phyloP scores from a whole-genome alignment of 2,797 vertebrate species.

The Otus scops region DNA sequence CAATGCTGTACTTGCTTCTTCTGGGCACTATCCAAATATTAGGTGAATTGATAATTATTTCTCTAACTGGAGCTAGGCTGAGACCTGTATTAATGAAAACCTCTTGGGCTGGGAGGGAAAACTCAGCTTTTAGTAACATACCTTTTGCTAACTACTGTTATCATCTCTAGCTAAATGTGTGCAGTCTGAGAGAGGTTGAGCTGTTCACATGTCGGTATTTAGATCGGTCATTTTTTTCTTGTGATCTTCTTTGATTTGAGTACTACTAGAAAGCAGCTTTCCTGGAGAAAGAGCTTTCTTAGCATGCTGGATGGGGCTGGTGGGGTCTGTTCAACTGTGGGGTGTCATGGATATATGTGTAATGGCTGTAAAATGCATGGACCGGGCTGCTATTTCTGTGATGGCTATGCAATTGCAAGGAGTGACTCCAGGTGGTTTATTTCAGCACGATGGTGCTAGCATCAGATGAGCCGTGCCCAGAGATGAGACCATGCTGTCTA shows the following conservation, averaged over 20 bases:
- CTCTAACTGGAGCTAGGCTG: background rate
- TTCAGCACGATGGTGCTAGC: background rate
- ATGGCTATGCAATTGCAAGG: constrained; percentile 42
- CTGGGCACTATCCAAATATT: background rate
- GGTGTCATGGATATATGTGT: constrained; percentile 24
- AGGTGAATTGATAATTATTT: background rate
- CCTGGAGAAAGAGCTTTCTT: constrained; percentile 16
- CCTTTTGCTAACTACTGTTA: background rate
- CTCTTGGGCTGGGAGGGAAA: background rate
- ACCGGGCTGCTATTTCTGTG: constrained; percentile 7
- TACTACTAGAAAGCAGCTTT: constrained; percentile 30
- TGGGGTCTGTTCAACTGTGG: constrained; percentile 10
- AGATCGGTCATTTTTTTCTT: constrained; percentile 23
- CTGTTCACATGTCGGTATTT: background rate
- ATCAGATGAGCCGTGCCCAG: background rate
- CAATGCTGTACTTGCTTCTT: background rate
- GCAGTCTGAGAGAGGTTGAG: background rate
- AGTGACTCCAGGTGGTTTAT: constrained; percentile 67
- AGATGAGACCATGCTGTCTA: background rate
- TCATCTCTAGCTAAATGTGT: background rate
- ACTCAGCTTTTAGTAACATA: background rate
- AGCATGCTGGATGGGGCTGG: background rate
- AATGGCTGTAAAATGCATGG: constrained; percentile 51
- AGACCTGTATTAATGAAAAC: background rate
- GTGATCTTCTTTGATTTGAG: constrained; percentile 34